These are phyloP conservation scores for Drosophila insularis DNA, from an alignment of 1,140 invertebrate genomes.

Conservation along the genomic window DNA sequence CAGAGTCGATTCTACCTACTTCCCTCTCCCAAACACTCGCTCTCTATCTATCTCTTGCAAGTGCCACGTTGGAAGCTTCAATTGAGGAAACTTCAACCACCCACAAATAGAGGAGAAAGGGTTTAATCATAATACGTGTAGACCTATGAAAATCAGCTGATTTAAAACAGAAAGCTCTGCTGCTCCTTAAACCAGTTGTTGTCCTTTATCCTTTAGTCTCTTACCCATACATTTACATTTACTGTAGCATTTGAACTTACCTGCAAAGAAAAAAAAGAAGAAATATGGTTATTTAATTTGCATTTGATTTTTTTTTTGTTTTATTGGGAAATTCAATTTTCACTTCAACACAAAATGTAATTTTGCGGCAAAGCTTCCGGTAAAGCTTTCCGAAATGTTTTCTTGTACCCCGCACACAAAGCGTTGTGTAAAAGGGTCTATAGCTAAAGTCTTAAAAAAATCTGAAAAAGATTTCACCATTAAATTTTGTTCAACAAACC, in stretches of 20 bases:
- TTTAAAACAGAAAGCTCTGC: background rate
- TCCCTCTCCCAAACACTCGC: constrained; percentile 39
- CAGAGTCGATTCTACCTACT: constrained; percentile 20
- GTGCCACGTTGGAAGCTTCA: constrained; percentile 62
- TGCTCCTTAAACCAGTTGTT: background rate
- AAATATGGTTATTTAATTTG: constrained; percentile 22
- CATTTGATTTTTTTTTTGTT: background rate
- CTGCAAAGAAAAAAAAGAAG: constrained; percentile 32
- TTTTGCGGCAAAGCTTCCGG: constrained; percentile 30
- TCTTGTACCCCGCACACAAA: background rate
- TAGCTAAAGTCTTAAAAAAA: too few species aligned
- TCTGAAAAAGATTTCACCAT: too few species aligned
- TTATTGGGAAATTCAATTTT: background rate
- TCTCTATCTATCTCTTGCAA: constrained; percentile 16
- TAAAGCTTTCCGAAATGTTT: constrained; percentile 23
- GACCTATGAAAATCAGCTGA: background rate
- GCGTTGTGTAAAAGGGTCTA: background rate
- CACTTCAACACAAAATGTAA: constrained; percentile 6
- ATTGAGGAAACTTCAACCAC: background rate
- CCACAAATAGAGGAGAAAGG: background rate
- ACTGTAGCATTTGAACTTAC: constrained; percentile 27
- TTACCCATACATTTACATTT: constrained; percentile 21
- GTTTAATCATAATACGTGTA: background rate
- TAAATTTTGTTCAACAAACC: too few species aligned
- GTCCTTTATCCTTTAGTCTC: background rate